Evolutionary conservation across 2,113 vertebrate species (phyloP).

Genomic region (Tychaedon coryphoeus): DNA sequence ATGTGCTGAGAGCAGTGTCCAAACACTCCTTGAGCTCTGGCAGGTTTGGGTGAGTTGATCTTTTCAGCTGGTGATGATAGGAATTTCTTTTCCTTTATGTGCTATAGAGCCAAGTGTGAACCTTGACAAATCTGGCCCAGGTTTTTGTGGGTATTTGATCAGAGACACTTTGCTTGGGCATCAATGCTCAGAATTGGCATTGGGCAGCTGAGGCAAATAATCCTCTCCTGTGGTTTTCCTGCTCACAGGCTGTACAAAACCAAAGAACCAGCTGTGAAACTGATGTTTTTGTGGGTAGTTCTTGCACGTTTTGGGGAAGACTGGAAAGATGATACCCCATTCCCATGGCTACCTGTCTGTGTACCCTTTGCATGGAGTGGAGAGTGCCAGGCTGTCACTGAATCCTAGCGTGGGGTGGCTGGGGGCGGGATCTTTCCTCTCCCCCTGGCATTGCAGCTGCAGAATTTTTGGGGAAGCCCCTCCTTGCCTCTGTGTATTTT

Average conservation of each 20-base stretch:
- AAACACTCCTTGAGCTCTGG: not conserved
- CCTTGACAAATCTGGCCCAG: not conserved
- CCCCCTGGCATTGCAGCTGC: not conserved
- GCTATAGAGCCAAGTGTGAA: not conserved
- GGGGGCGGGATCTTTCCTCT: not conserved
- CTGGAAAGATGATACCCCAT: not conserved
- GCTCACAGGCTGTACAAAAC: not conserved
- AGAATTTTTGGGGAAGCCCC: not conserved
- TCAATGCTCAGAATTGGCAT: not conserved
- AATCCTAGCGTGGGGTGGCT: not conserved
- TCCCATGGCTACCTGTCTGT: not conserved
- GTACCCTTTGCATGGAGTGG: not conserved
- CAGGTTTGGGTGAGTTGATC: not conserved
- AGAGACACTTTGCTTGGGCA: not conserved
- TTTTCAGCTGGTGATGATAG: not conserved
- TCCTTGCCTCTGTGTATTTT: fast-evolving
- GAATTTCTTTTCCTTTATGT: not conserved
- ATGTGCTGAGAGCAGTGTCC: not conserved
- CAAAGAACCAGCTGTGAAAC: not conserved
- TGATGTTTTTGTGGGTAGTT: not conserved
- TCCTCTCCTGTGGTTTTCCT: not conserved
- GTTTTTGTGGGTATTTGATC: not conserved
- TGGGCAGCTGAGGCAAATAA: not conserved
- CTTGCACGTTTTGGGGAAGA: not conserved
- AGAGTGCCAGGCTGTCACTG: not conserved